Percentiles rank a stretch among this genome's conserved stretches.
Evolutionary conservation across 2,113 vertebrate genomes (phyloP).

Genomic region (Electrona antarctica): DNA sequence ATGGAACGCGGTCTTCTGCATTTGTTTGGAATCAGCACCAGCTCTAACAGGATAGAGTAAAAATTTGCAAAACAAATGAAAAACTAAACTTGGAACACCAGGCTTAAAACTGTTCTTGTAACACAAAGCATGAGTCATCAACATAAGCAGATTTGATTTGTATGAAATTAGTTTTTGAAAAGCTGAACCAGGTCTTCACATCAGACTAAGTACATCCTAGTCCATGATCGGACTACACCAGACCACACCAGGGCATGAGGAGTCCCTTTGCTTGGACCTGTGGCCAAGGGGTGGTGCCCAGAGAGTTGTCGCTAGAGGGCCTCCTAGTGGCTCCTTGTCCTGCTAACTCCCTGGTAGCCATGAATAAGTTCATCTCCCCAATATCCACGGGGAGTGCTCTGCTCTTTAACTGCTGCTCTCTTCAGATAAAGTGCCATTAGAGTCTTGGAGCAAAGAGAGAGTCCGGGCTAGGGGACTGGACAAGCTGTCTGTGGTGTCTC

Average conservation of each 20-base stretch:
- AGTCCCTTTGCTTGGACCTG: slow-evolving; percentile 29
- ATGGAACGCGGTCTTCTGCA: slow-evolving; percentile 35
- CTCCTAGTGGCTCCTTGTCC: slow-evolving; percentile 33
- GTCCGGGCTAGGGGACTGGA: slow-evolving; percentile 24
- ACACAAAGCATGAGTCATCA: slow-evolving; percentile 49
- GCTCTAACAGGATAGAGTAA: slow-evolving; percentile 18
- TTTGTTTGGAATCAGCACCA: slow-evolving; percentile 16
- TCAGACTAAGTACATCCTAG: slow-evolving; percentile 43
- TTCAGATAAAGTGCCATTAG: slow-evolving; percentile 78
- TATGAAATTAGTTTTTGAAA: slow-evolving; percentile 29
- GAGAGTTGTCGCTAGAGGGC: slow-evolving; percentile 29
- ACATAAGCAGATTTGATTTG: slow-evolving; percentile 40
- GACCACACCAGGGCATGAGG: slow-evolving; percentile 36
- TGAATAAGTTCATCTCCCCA: slow-evolving; percentile 42
- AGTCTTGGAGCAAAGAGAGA: slow-evolving; percentile 59
- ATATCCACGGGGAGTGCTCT: slow-evolving; percentile 6
- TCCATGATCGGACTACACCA: slow-evolving; percentile 24
- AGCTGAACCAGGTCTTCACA: slow-evolving; percentile 57
- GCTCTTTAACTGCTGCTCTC: slow-evolving; percentile 74
- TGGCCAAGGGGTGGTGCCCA: slow-evolving; percentile 7
- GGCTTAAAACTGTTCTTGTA: slow-evolving; percentile 39
- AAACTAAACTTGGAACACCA: slow-evolving; percentile 55
- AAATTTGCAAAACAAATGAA: slow-evolving; percentile 37
- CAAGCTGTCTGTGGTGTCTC: slow-evolving; percentile 49
- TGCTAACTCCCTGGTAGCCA: slow-evolving; percentile 33